phyloP scores from a whole-genome alignment of 2,797 vertebrate species.

The Onychomys torridus region DNA sequence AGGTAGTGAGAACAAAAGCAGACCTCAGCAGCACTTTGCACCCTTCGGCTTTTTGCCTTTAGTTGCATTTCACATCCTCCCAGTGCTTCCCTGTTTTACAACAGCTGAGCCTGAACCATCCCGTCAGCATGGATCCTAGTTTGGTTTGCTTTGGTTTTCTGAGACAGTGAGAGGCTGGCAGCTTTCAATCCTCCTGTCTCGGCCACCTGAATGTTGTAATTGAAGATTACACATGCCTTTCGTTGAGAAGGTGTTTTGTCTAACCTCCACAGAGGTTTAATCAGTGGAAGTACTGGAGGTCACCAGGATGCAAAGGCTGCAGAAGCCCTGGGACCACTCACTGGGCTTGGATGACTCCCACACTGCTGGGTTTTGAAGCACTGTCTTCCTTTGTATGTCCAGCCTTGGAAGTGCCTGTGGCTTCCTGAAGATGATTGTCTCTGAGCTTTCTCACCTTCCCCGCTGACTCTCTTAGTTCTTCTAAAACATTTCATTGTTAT shows the following conservation, averaged over 20 bases:
- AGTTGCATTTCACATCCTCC: neutral
- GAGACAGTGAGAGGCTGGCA: neutral
- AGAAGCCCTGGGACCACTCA: neutral
- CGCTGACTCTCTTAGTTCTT: neutral
- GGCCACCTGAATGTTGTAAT: neutral
- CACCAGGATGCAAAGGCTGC: neutral
- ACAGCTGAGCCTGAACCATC: neutral
- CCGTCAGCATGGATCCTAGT: neutral
- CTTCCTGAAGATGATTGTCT: neutral
- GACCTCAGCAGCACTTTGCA: neutral
- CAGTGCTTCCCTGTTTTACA: neutral
- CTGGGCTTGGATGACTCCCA: neutral
- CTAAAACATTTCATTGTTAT: neutral
- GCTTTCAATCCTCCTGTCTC: neutral
- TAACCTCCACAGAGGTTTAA: neutral
- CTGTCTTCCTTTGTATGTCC: neutral
- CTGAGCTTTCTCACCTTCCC: neutral
- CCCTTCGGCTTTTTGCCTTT: neutral
- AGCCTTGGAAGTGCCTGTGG: too few relatives aligned
- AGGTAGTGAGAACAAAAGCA: neutral
- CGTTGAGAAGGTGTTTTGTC: neutral
- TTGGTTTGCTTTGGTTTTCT: neutral
- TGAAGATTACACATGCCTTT: too few relatives aligned
- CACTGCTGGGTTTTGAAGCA: neutral
- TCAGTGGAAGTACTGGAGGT: neutral